These are phyloP conservation scores for Plectrocnemia conspersa DNA, from an alignment of 1,140 invertebrate genomes.

Conservation along the genomic window DNA sequence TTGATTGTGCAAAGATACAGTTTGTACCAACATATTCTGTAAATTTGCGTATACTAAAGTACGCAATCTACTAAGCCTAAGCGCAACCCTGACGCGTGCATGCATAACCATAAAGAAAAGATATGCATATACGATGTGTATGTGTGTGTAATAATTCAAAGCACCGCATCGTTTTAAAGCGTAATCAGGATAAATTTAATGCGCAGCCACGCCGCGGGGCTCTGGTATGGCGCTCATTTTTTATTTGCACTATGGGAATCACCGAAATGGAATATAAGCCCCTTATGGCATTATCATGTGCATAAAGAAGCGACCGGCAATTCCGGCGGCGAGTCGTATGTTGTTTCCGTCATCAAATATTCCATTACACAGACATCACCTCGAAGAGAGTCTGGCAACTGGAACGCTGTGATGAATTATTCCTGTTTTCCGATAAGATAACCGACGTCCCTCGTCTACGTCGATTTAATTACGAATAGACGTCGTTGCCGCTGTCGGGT, in stretches of 20 bases:
- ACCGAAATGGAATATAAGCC: slow-evolving; percentile 29
- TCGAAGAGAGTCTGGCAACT: slow-evolving; percentile 13
- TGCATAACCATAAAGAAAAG: no score
- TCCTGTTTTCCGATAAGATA: background rate
- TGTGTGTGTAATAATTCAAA: no score
- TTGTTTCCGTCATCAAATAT: slow-evolving; percentile 33
- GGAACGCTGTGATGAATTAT: slow-evolving; percentile 23
- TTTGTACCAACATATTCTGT: no score
- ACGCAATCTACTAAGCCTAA: no score
- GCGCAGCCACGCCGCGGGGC: background rate
- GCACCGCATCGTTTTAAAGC: slow-evolving; percentile 6
- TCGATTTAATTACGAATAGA: background rate
- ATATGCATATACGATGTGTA: no score
- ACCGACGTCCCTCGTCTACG: background rate
- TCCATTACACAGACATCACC: slow-evolving; percentile 32
- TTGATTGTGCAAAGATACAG: no score
- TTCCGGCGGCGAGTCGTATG: slow-evolving; percentile 18
- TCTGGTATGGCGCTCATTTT: slow-evolving; percentile 26
- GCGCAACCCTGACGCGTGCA: no score
- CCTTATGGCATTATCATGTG: slow-evolving; percentile 31
- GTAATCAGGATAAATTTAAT: slow-evolving; percentile 21
- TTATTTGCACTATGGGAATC: slow-evolving; percentile 34
- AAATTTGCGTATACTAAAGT: no score
- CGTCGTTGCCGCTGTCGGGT: no score
- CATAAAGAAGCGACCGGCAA: slow-evolving; percentile 27